A percentile compares a stretch with the other conserved stretches of the same genome.
phyloP scores from a whole-genome alignment of 2,797 vertebrate genomes.

The Hoplostethus atlanticus region DNA sequence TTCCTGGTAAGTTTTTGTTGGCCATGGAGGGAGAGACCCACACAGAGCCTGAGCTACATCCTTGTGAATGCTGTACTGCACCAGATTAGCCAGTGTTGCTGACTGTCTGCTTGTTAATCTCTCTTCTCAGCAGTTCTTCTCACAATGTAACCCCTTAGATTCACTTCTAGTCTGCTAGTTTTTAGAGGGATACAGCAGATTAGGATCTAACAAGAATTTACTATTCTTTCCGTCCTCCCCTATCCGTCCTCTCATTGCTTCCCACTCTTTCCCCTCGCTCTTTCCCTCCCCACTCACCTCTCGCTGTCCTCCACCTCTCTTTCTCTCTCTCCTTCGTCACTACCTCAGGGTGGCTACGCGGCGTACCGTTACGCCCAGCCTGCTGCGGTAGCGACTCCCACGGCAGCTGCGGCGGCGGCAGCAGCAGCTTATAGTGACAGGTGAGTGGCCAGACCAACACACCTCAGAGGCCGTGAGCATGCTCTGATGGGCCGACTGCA shows the following conservation, averaged over 20 bases:
- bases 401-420: constrained; percentile 92
- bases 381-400: constrained; percentile 89
- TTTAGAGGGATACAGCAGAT: constrained; percentile 19
- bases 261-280: constrained; percentile 1
- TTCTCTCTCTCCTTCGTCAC: constrained; percentile 24
- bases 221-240: constrained; percentile 44
- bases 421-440: constrained; percentile 97
- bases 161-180: constrained; percentile 50
- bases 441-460: constrained; percentile 72
- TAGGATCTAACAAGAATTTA: constrained; percentile 40
- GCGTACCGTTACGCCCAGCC: constrained; percentile 99
- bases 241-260: constrained; percentile 16
- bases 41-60: constrained; percentile 80
- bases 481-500: too few species aligned
- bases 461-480: not conserved
- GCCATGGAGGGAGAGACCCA: constrained; percentile 80
- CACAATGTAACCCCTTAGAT: constrained; percentile 75
- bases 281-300: not conserved
- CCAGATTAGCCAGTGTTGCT: constrained; percentile 83
- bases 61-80: constrained; percentile 84
- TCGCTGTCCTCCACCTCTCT: constrained; percentile 17
- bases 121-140: constrained; percentile 76
- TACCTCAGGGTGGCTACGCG: constrained; percentile 93
- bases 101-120: constrained; percentile 86
- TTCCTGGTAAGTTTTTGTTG: constrained; percentile 42